Evolutionary conservation across 1,140 invertebrate genomes (phyloP).

Genomic region (Brachionus plicatilis): DNA sequence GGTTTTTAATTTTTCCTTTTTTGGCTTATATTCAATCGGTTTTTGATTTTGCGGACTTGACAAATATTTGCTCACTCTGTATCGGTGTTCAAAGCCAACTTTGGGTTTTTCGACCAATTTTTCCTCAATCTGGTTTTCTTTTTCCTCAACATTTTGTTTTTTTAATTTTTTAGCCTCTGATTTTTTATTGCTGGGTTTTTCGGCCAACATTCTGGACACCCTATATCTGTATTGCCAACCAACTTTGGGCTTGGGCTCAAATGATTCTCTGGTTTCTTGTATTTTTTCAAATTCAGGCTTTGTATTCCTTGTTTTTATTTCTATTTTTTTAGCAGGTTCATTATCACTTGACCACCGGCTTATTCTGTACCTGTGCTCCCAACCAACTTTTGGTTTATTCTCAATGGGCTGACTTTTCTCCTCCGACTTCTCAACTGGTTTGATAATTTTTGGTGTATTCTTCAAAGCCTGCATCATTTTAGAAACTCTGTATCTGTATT

Average conservation of each 20-base stretch:
- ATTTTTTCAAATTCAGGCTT: not conserved
- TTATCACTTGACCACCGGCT: not conserved
- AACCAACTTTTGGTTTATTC: conserved; percentile 39
- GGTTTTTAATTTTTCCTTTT: not conserved
- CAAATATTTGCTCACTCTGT: conserved; percentile 18
- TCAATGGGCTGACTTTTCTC: not conserved
- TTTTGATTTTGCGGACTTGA: not conserved
- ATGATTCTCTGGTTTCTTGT: not conserved
- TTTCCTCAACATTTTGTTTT: not conserved
- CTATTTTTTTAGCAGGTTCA: not conserved
- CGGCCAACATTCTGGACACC: not conserved
- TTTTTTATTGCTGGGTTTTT: not conserved
- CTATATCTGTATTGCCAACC: conserved; percentile 35
- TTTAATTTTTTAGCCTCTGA: not conserved
- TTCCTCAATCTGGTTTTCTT: not conserved
- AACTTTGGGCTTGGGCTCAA: conserved; percentile 29
- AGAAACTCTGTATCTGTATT: conserved; percentile 21
- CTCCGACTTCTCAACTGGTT: not conserved
- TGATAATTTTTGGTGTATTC: not conserved
- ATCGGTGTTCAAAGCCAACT: conserved; percentile 34
- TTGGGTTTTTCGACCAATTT: not conserved
- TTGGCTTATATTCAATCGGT: not conserved
- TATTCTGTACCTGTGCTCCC: conserved; percentile 29
- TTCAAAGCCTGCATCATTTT: not conserved
- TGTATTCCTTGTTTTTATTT: not conserved